These are phyloP conservation scores for Archocentrus centrarchus DNA, from an alignment of 2,113 vertebrate genomes.

Conservation along the genomic window DNA sequence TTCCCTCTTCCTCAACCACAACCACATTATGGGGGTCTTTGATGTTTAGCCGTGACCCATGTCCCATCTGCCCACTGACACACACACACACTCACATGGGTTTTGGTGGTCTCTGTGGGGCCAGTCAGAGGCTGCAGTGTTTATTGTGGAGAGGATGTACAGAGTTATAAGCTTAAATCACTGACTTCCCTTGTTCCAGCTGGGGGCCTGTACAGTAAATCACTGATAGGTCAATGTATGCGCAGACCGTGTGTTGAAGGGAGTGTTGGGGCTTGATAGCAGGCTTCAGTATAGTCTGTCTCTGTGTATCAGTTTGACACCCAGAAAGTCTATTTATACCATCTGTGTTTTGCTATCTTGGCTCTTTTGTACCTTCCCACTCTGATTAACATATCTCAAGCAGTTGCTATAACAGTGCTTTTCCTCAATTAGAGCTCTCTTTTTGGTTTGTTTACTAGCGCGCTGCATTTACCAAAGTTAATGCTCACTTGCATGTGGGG, in stretches of 20 bases:
- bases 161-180: slow-evolving; percentile 64
- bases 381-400: background rate
- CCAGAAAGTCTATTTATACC: background rate
- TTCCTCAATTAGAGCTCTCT: background rate
- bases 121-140: slow-evolving; percentile 53
- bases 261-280: slow-evolving; percentile 6
- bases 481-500: background rate
- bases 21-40: slow-evolving; percentile 58
- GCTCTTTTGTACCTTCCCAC: background rate
- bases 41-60: slow-evolving; percentile 53
- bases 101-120: slow-evolving; percentile 43
- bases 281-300: slow-evolving; percentile 11
- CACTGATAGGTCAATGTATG: slow-evolving; percentile 14
- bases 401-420: background rate
- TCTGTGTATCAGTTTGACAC: slow-evolving; percentile 25
- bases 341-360: background rate
- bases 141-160: slow-evolving; percentile 68
- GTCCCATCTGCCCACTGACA: slow-evolving; percentile 39
- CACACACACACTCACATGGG: slow-evolving; percentile 7
- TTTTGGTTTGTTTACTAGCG: background rate
- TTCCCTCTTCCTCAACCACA: slow-evolving; percentile 29
- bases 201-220: slow-evolving; percentile 34
- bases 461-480: background rate
- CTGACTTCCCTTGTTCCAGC: slow-evolving; percentile 64
- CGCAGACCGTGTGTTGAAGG: slow-evolving; percentile 20